These are phyloP conservation scores for Athene noctua DNA, from an alignment of 2,113 vertebrate species.

Conservation along the genomic window DNA sequence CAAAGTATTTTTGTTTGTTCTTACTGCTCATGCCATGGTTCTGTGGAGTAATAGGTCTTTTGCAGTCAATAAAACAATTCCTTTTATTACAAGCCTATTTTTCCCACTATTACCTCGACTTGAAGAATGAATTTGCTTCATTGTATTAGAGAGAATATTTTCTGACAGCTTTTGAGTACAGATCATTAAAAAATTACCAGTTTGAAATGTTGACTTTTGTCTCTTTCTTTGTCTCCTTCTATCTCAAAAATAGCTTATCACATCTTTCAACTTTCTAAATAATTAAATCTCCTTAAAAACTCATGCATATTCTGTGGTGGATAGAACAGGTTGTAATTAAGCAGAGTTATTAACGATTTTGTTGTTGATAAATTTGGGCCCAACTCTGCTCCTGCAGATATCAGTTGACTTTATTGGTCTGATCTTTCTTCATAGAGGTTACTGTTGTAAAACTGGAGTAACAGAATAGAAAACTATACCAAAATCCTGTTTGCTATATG, in stretches of 20 bases:
- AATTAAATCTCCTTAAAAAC: constrained; percentile 57
- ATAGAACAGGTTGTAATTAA: constrained; percentile 56
- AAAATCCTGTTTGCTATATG: not conserved
- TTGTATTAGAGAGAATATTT: constrained; percentile 52
- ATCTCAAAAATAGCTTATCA: constrained; percentile 51
- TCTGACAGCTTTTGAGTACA: constrained; percentile 59
- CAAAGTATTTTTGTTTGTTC: not conserved
- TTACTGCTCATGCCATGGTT: not conserved
- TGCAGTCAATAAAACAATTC: not conserved
- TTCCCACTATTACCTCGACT: not conserved
- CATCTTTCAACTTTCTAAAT: constrained; percentile 57
- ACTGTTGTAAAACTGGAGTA: not conserved
- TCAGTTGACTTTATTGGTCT: not conserved
- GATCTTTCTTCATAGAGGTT: not conserved
- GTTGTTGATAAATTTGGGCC: constrained; percentile 39
- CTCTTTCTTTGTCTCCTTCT: constrained; percentile 24
- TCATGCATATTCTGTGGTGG: constrained; percentile 21
- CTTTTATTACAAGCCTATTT: constrained; percentile 24
- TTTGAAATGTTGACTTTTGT: constrained; percentile 64
- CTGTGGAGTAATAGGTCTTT: not conserved
- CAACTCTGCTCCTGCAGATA: not conserved
- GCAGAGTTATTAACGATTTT: constrained; percentile 39
- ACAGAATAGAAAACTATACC: not conserved
- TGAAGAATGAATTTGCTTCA: constrained; percentile 29
- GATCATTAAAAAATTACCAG: constrained; percentile 55